Base-by-base conservation (phyloP, 2,797 vertebrate species). In the Phalloptychus januarius region DNA sequence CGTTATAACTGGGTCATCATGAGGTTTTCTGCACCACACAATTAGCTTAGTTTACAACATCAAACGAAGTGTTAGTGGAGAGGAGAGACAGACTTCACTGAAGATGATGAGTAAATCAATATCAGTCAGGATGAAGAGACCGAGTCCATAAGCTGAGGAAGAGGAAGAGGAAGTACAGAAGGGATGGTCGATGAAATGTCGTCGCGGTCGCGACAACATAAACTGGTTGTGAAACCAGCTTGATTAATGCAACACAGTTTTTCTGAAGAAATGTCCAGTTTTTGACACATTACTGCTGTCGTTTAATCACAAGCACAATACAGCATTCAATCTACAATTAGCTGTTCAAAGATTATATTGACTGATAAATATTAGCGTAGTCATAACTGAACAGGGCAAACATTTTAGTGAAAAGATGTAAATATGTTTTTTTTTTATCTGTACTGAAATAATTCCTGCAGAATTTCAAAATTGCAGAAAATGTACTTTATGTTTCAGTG, bases 91-190 rank as follows among this genome's bases (percentile, higher is more conserved):
- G 58, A 65, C 31, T 77, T 40, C n/a, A 77, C 38, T 33, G 48
- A 71, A 25, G 50, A 58, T 44, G 63, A 78, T 61, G 69, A 61
- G 67, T 54, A 71, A 71, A 78, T 78, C 76, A 61, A 61, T 72
- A 58, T 72, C 76, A 71, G 69, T 52, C 50, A 61, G 42, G 52
- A 58, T 58, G 76, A 15, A 58, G 50, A 54, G 67, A 23, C 20
- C 28, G 10, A 71, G 38, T 58, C 67, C 44, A 31, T 54, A 52
- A 77, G n/a, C 58, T 33, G 63, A 54, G 65, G 46, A 52, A 25
- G 40, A 20, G 48, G 38, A 54, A 33, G 12, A 40, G 25, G 45
- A 40, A 31, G 65, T 18, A 25, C 31, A 61, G 15, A 36, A 63
- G 58, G 58, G 56, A 61, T 13, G n/a, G 28, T 31, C 16, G 58